Evolutionary conservation across 2,888 invertebrate species (phyloP), one percentile per base, ranked within the genome.

Genomic region (Drosophila kuntzei): DNA sequence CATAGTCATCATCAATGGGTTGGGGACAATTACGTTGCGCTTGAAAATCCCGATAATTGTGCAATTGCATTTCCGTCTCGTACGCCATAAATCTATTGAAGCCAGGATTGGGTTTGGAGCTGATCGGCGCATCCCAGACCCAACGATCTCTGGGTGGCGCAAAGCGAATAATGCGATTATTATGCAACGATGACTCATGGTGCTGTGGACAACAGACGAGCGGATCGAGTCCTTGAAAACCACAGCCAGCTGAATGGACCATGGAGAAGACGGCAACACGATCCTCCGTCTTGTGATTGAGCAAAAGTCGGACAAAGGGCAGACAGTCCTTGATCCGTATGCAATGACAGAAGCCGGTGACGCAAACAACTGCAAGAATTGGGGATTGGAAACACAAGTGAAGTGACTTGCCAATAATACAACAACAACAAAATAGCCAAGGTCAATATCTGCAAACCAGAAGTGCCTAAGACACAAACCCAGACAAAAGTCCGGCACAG

Each of bases 1-100:
- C 57, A 25, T 72, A 68, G 27, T 89, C 91, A 0, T 80, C 78
- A 20, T 87, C 87, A 61, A 92, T 71, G 5, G 82, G 78, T 47
- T 86, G 90, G 0, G 92, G 92, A 55, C 90, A 91, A 64, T 92
- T 92, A 11, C 85, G 90, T 44, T 87, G 79, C 1, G 91, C 83
- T 3, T 71, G 68, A 6, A 90, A 89, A 75, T 92, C 91, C 39
- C 87, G 87, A 66, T 91, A 91, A 47, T 91, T 88, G 3, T 89
- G 79, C 8, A 91, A 60, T 61, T 83, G 80, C 7, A 64, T 72
- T 60, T 91, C 89, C 6, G 70, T 70, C 20, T 76, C 60, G 22
- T 80, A 43, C 1, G 65, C 58, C 37, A 32, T 27, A 39, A 55
- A 43, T 6, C 18, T 41, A 27, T 79, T 41, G 6, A 59, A 47